A percentile compares a stretch with the other conserved stretches of the same genome.
Conservation (phyloP, 1,140 invertebrate genomes). For the Scaptomyza graminum region DNA sequence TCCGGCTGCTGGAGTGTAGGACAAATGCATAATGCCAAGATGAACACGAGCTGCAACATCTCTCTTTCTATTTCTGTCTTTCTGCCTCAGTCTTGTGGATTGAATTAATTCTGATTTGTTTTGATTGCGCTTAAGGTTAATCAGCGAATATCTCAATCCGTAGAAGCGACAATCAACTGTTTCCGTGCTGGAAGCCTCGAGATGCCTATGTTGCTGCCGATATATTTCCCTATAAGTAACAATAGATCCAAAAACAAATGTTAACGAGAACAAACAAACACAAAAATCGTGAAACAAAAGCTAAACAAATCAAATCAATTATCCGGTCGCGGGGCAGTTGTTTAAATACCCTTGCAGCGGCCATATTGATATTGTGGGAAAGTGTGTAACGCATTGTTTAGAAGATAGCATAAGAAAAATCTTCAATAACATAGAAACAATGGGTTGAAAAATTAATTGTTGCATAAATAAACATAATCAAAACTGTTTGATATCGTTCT, state of each 20-base stretch:
- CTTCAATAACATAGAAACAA: too few relatives aligned
- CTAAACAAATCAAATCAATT: conserved; percentile 24
- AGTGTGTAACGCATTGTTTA: background rate
- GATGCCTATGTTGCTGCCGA: conserved; percentile 11
- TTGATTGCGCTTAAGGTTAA: conserved; percentile 56
- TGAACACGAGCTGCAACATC: conserved; percentile 38
- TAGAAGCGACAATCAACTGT: conserved; percentile 33
- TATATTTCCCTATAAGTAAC: conserved; percentile 34
- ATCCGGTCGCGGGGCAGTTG: conserved; percentile 1
- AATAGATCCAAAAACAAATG: conserved; percentile 29
- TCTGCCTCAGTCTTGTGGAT: background rate
- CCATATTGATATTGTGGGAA: background rate
- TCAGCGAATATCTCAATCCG: conserved; percentile 47
- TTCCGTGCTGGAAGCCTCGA: conserved; percentile 4
- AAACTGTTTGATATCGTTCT: background rate
- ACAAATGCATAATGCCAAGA: conserved; percentile 30
- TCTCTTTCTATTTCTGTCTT: conserved; percentile 11
- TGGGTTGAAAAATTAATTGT: background rate
- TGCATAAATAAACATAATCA: background rate
- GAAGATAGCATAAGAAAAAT: too few relatives aligned
- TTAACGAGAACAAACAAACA: background rate
- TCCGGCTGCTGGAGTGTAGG: conserved; percentile 10
- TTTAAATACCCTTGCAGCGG: background rate
- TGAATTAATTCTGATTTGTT: conserved; percentile 64
- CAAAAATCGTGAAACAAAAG: background rate